These are phyloP conservation scores for Sebastes steindachneri DNA, from an alignment of 2,797 vertebrate genomes.

Conservation along the genomic window DNA sequence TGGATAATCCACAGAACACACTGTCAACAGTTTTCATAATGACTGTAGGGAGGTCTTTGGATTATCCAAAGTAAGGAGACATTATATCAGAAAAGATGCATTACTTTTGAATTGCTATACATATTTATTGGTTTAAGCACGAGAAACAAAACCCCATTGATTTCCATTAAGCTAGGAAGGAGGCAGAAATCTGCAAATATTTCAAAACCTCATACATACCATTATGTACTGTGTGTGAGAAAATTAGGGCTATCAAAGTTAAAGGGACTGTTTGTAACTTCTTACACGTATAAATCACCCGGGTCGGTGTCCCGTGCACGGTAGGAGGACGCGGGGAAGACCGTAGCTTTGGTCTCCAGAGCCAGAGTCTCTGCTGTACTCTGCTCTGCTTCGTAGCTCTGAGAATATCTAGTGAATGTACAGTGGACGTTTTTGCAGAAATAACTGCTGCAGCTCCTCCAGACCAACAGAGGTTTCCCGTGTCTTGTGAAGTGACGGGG, in stretches of 20 bases:
- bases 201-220: not conserved
- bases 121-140: not conserved
- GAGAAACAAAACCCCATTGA: not conserved
- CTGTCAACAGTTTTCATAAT: not conserved
- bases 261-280: too few relatives aligned
- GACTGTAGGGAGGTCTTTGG: not conserved
- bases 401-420: too few relatives aligned
- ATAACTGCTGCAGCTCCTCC: too few relatives aligned
- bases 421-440: too few relatives aligned
- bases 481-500: too few relatives aligned
- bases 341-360: too few relatives aligned
- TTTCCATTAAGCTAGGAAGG: not conserved
- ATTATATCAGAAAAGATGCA: not conserved
- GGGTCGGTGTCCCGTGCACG: too few relatives aligned
- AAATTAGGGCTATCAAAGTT: not conserved
- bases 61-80: not conserved
- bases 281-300: too few relatives aligned
- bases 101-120: not conserved
- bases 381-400: too few relatives aligned
- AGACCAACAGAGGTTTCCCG: too few relatives aligned
- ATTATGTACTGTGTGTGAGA: not conserved
- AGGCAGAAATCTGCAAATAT: not conserved
- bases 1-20: not conserved
- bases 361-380: too few relatives aligned
- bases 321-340: too few relatives aligned